phyloP scores from a whole-genome alignment of 2,797 vertebrate genomes.

The Siniperca obscura region DNA sequence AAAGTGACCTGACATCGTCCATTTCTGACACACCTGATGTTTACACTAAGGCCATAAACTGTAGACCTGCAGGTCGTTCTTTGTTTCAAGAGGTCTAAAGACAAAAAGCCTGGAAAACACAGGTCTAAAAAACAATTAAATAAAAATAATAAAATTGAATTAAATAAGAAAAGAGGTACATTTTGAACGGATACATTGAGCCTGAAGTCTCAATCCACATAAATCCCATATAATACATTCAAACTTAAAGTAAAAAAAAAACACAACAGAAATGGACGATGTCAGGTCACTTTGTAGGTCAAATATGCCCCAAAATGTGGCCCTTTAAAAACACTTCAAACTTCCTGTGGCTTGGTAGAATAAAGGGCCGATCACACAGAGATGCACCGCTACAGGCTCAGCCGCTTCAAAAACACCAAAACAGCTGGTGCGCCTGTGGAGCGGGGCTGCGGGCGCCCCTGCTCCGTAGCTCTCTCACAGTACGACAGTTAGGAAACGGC shows the following conservation, averaged over 20 bases:
- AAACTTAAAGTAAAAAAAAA: background rate
- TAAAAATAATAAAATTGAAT: background rate
- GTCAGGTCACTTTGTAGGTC: background rate
- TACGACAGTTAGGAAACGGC: no score
- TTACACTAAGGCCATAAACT: background rate
- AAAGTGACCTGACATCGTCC: no score
- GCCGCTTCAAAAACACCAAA: no score
- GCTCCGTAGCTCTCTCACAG: no score
- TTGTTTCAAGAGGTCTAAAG: background rate
- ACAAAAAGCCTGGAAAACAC: background rate
- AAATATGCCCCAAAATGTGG: background rate
- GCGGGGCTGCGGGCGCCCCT: no score
- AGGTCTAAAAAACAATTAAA: background rate
- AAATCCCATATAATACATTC: background rate
- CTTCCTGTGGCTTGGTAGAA: background rate
- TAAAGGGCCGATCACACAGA: background rate
- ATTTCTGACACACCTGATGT: background rate
- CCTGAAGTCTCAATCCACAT: background rate
- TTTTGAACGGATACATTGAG: background rate
- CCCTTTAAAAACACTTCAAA: background rate
- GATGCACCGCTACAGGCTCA: no score
- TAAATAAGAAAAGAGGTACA: background rate
- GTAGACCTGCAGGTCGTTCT: background rate
- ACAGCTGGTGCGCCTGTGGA: no score
- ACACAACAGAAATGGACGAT: background rate